These are phyloP conservation scores for Cyprinus carpio DNA, from an alignment of 2,113 vertebrate genomes.

Conservation along the genomic window DNA sequence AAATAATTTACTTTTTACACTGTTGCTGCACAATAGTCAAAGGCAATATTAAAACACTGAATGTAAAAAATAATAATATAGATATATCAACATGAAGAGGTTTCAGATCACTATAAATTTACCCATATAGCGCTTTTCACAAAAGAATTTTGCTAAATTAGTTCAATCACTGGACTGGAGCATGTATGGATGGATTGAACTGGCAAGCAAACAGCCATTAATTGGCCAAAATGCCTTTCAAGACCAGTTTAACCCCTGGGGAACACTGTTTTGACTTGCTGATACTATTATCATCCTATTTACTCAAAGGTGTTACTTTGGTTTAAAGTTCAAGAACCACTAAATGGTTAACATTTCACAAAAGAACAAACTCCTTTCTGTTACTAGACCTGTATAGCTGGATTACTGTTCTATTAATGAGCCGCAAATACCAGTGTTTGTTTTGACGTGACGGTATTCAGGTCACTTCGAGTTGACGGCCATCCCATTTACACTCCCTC, in stretches of 20 bases:
- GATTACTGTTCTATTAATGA: constrained; percentile 64
- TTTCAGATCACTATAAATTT: not conserved
- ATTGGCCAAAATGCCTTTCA: not conserved
- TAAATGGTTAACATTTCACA: constrained; percentile 24
- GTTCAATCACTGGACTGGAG: not conserved
- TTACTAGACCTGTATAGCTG: not conserved
- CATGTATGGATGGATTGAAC: not conserved
- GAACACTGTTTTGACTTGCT: not conserved
- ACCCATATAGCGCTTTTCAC: not conserved
- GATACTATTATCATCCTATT: not conserved
- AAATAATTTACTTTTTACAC: too few relatives aligned
- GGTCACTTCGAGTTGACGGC: constrained; percentile 48
- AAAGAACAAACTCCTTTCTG: not conserved
- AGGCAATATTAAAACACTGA: too few relatives aligned
- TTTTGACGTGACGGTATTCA: constrained; percentile 68
- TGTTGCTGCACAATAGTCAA: too few relatives aligned
- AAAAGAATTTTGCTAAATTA: not conserved
- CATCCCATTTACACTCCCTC: constrained; percentile 60
- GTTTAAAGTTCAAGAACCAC: not conserved
- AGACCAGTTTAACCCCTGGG: not conserved
- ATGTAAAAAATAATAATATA: too few relatives aligned
- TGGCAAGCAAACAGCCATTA: not conserved
- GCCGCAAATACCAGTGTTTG: constrained; percentile 69
- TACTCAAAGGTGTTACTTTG: not conserved
- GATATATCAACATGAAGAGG: too few relatives aligned